A percentile compares a stretch with the other conserved stretches of the same genome.
Evolutionary conservation across 2,888 invertebrate species (phyloP).

Genomic region (Cabera pusaria): DNA sequence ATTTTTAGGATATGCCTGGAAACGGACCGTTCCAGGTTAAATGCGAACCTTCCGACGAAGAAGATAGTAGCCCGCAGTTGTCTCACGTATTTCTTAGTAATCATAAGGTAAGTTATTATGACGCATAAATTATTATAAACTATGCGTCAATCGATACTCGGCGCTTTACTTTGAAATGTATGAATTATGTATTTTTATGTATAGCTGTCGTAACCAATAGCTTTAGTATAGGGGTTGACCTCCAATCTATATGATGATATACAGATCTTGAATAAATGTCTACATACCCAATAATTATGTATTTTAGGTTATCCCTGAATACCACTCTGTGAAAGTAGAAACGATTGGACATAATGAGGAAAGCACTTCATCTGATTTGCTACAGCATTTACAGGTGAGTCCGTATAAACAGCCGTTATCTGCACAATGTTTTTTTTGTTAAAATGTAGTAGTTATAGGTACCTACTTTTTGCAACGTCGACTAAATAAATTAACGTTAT

Average conservation of each 20-base stretch:
- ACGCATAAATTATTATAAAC: no score
- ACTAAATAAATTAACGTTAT: no score
- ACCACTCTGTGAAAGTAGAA: slow-evolving; percentile 47
- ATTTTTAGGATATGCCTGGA: slow-evolving; percentile 65
- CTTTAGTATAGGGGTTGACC: no score
- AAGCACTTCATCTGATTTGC: slow-evolving; percentile 41
- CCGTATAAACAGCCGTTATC: no score
- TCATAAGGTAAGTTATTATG: slow-evolving; percentile 48
- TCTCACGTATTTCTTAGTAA: slow-evolving; percentile 46
- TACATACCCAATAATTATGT: no score
- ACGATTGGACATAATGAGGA: slow-evolving; percentile 35
- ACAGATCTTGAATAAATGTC: no score
- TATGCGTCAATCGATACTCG: neutral
- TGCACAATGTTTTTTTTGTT: no score
- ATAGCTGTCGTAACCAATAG: no score
- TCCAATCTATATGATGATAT: no score
- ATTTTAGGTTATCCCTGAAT: slow-evolving; percentile 38
- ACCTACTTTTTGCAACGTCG: no score
- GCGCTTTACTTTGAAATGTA: slow-evolving; percentile 13
- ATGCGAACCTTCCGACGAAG: slow-evolving; percentile 70
- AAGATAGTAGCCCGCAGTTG: slow-evolving; percentile 58
- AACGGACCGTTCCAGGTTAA: slow-evolving; percentile 57
- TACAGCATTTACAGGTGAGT: slow-evolving; percentile 57
- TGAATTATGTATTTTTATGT: no score
- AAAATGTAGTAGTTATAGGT: no score